Percentiles rank a stretch among this genome's conserved stretches.
These are phyloP conservation scores for Epistrophe eligans DNA, from an alignment of 2,888 invertebrate genomes.

Conservation along the genomic window DNA sequence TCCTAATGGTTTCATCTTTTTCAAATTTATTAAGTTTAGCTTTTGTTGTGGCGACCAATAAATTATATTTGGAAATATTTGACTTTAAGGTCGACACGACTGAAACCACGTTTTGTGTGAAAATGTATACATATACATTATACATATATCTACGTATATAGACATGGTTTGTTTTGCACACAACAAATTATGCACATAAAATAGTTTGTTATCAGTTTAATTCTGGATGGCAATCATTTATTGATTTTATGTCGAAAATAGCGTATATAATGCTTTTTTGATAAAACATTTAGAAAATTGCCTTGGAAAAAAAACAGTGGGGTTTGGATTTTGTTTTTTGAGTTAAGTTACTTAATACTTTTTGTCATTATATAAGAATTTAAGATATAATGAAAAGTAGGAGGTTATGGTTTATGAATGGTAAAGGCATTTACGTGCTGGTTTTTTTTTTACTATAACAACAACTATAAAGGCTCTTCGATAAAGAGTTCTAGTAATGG, in stretches of 20 bases:
- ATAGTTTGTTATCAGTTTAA: slow-evolving; percentile 24
- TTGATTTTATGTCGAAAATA: slow-evolving; percentile 29
- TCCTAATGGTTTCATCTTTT: slow-evolving; percentile 65
- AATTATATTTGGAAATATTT: slow-evolving; percentile 43
- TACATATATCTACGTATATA: too few species aligned
- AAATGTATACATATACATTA: background rate
- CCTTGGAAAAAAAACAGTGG: background rate
- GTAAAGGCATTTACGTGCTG: too few species aligned
- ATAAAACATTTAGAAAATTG: background rate
- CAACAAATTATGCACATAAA: background rate
- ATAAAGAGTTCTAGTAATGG: too few species aligned
- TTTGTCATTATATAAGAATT: too few species aligned
- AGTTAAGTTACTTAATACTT: too few species aligned
- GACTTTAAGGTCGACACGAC: slow-evolving; percentile 49
- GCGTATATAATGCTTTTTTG: slow-evolving; percentile 1
- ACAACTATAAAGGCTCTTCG: too few species aligned
- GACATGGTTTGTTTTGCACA: background rate
- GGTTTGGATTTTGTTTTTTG: background rate
- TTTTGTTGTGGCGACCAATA: slow-evolving; percentile 36
- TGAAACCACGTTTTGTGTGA: slow-evolving; percentile 35
- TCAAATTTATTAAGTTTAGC: slow-evolving; percentile 61
- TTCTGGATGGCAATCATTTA: slow-evolving; percentile 16
- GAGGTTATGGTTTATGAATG: too few species aligned
- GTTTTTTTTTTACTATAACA: too few species aligned
- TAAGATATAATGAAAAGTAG: too few species aligned